Evolutionary conservation across 1,140 invertebrate genomes (phyloP).

Genomic region (Nephotettix cincticeps): DNA sequence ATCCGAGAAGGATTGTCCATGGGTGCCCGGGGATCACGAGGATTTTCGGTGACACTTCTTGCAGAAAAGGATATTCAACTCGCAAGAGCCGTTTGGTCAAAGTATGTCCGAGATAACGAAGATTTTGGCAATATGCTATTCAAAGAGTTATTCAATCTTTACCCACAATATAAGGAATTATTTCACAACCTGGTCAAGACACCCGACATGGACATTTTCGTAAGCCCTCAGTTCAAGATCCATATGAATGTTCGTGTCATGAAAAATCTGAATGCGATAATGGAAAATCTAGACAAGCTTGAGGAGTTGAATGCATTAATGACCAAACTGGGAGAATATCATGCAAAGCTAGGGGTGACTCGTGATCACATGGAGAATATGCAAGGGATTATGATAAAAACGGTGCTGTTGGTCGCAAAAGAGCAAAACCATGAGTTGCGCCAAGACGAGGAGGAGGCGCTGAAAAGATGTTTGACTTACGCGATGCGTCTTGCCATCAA

Average conservation of each 20-base stretch:
- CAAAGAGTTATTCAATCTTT: neutral
- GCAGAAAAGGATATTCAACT: neutral
- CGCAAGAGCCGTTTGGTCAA: neutral
- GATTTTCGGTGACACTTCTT: too few species aligned
- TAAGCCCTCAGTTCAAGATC: neutral
- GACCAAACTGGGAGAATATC: constrained; percentile 2
- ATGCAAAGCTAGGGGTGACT: neutral
- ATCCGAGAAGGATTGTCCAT: too few species aligned
- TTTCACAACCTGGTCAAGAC: neutral
- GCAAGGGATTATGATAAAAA: neutral
- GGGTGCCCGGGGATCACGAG: too few species aligned
- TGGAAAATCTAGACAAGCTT: neutral
- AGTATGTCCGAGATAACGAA: neutral
- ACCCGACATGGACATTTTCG: neutral
- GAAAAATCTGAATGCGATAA: neutral
- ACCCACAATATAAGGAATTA: neutral
- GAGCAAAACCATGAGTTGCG: neutral
- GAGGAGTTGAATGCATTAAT: neutral
- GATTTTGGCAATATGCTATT: neutral
- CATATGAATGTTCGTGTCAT: neutral
- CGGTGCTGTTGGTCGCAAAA: neutral
- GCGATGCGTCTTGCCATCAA: neutral
- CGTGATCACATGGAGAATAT: neutral
- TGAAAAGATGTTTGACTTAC: neutral
- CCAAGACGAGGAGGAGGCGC: neutral